Percentiles rank a stretch among this genome's conserved stretches.
Evolutionary conservation across 2,797 vertebrate genomes (phyloP).

Genomic region (Sebastes kiyomatsui): DNA sequence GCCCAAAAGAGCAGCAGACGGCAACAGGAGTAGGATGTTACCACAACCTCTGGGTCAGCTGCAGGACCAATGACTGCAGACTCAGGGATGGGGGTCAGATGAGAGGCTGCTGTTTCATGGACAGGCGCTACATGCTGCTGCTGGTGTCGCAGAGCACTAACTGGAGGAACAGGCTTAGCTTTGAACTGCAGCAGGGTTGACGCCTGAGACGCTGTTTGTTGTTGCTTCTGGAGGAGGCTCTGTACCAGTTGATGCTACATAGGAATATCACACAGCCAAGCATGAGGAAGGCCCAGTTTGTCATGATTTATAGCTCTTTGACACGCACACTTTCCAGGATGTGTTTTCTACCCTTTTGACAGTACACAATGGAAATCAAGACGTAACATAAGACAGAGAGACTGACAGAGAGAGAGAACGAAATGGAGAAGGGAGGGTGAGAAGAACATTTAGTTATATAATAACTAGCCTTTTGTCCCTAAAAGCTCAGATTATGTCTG

Average conservation of each 20-base stretch:
- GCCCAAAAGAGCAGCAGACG: constrained; percentile 51
- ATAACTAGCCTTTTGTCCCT: not conserved
- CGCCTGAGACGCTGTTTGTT: constrained; percentile 67
- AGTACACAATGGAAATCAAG: not conserved
- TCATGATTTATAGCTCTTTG: not conserved
- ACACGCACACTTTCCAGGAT: not conserved
- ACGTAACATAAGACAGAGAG: not conserved
- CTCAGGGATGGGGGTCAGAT: constrained; percentile 72
- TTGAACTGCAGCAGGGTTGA: constrained; percentile 68
- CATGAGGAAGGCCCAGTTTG: constrained; percentile 25
- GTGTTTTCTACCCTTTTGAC: not conserved
- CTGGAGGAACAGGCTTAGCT: constrained; percentile 67
- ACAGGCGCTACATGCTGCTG: constrained; percentile 51
- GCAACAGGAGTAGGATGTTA: constrained; percentile 67
- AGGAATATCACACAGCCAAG: constrained; percentile 64
- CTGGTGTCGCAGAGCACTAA: constrained; percentile 52
- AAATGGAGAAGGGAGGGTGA: not conserved
- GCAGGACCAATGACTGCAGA: constrained; percentile 55
- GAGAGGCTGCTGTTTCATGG: constrained; percentile 54
- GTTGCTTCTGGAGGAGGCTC: constrained; percentile 75
- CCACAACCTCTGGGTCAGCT: constrained; percentile 69
- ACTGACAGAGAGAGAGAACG: not conserved
- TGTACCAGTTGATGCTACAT: constrained; percentile 84
- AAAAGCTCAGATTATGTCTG: not conserved
- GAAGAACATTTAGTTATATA: not conserved